These are phyloP conservation scores for Euzophera pinguis DNA, from an alignment of 2,888 invertebrate species.

Conservation along the genomic window DNA sequence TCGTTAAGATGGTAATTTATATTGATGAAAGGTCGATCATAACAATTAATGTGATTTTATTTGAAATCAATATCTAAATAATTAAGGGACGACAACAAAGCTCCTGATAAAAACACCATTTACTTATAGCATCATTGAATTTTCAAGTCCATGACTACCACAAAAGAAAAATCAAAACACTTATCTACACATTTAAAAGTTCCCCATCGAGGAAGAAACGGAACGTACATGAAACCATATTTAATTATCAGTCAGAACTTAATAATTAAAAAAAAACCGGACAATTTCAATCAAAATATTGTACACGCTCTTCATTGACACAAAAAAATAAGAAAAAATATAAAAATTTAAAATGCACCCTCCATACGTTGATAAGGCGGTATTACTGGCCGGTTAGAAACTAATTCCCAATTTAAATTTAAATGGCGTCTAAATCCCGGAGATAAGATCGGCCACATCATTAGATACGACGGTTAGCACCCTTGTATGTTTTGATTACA, in stretches of 20 bases:
- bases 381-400: slow-evolving; percentile 29
- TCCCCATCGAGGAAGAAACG: background rate
- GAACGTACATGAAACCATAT: too few relatives aligned
- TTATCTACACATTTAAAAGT: too few relatives aligned
- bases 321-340: slow-evolving; percentile 3
- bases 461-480: slow-evolving; percentile 28
- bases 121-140: too few relatives aligned
- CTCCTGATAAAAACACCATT: too few relatives aligned
- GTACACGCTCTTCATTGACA: background rate
- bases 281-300: too few relatives aligned
- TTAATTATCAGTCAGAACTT: too few relatives aligned
- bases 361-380: slow-evolving; percentile 21
- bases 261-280: too few relatives aligned
- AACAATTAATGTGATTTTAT: slow-evolving; percentile 8
- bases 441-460: slow-evolving; percentile 50
- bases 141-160: too few relatives aligned
- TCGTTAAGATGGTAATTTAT: slow-evolving; percentile 2
- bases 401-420: slow-evolving; percentile 78
- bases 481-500: slow-evolving; percentile 23
- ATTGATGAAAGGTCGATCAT: slow-evolving; percentile 5
- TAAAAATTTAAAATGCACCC: slow-evolving; percentile 44
- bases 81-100: too few relatives aligned
- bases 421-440: slow-evolving; percentile 68
- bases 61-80: too few relatives aligned
- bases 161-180: too few relatives aligned